phyloP scores from a whole-genome alignment of 2,113 vertebrate genomes.

The Carettochelys insculpta region DNA sequence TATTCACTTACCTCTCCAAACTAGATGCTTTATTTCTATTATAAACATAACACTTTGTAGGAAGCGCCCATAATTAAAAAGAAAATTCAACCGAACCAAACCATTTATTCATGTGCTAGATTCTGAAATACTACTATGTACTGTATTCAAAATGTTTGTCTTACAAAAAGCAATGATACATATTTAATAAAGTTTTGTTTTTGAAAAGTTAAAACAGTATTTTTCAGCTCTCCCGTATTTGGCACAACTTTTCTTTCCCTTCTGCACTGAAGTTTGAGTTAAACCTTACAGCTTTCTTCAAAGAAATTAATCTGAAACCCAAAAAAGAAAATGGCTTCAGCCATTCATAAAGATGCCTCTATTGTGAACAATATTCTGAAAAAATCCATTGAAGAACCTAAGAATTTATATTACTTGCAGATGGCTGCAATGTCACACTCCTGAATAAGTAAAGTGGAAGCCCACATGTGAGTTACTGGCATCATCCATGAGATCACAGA shows the following conservation, averaged over 20 bases:
- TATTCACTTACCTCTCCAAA: not conserved
- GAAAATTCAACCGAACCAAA: not conserved
- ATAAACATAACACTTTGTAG: not conserved
- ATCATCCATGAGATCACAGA: slow-evolving; percentile 53
- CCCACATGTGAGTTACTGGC: slow-evolving; percentile 47
- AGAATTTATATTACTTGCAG: not conserved
- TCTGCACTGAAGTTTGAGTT: slow-evolving; percentile 19
- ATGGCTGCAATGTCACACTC: slow-evolving; percentile 6
- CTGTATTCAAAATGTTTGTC: not conserved
- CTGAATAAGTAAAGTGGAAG: not conserved
- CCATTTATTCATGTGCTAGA: not conserved
- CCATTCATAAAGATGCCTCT: slow-evolving; percentile 40
- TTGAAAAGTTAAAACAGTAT: slow-evolving; percentile 22
- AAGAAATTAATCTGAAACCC: slow-evolving; percentile 44
- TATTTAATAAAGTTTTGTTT: not conserved
- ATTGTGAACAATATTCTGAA: slow-evolving; percentile 11
- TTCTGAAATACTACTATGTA: not conserved
- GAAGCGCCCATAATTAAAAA: not conserved
- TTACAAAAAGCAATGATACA: no score
- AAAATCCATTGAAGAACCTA: slow-evolving; percentile 44
- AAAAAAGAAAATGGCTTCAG: slow-evolving; percentile 5
- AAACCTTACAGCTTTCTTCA: slow-evolving; percentile 29
- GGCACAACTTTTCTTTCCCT: slow-evolving; percentile 1
- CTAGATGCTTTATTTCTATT: not conserved
- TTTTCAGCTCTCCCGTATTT: slow-evolving; percentile 9